These are phyloP conservation scores for Listronotus bonariensis DNA, from an alignment of 1,140 invertebrate species.

Conservation along the genomic window DNA sequence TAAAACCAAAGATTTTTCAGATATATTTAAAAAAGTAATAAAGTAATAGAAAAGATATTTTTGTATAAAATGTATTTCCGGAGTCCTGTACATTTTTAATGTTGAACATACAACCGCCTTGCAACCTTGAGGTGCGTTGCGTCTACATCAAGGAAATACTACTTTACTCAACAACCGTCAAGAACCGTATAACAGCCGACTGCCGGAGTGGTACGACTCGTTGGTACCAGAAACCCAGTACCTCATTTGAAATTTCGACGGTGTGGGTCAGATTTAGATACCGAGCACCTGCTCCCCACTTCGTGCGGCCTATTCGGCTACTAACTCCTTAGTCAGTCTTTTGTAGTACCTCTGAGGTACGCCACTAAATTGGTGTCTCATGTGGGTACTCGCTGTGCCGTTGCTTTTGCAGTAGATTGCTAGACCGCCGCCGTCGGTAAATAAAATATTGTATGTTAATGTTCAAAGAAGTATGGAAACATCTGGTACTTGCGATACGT, in stretches of 20 bases:
- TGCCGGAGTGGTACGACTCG: slow-evolving; percentile 16
- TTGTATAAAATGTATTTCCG: no score
- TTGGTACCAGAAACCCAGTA: slow-evolving; percentile 34
- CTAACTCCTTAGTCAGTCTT: slow-evolving; percentile 33
- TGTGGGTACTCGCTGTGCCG: slow-evolving; percentile 29
- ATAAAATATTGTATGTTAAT: slow-evolving; percentile 21
- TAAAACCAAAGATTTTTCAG: no score
- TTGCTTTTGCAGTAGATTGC: slow-evolving; percentile 15
- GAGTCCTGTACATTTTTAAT: no score
- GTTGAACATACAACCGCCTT: background rate
- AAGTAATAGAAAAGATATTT: no score
- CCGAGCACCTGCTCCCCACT: slow-evolving; percentile 35
- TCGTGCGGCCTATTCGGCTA: slow-evolving; percentile 18
- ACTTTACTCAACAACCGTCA: slow-evolving; percentile 4
- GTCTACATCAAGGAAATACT: slow-evolving; percentile 16
- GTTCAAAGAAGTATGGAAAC: slow-evolving; percentile 9
- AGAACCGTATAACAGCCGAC: slow-evolving; percentile 24
- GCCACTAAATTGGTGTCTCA: slow-evolving; percentile 22
- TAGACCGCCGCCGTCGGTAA: slow-evolving; percentile 12
- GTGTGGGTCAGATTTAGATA: slow-evolving; percentile 38
- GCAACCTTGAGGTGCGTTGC: slow-evolving; percentile 21
- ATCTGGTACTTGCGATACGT: slow-evolving; percentile 9
- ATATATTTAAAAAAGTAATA: no score
- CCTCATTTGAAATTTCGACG: slow-evolving; percentile 38
- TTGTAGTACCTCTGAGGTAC: slow-evolving; percentile 35